These are phyloP conservation scores for Rostratula benghalensis DNA, from an alignment of 2,113 vertebrate species.

Conservation along the genomic window DNA sequence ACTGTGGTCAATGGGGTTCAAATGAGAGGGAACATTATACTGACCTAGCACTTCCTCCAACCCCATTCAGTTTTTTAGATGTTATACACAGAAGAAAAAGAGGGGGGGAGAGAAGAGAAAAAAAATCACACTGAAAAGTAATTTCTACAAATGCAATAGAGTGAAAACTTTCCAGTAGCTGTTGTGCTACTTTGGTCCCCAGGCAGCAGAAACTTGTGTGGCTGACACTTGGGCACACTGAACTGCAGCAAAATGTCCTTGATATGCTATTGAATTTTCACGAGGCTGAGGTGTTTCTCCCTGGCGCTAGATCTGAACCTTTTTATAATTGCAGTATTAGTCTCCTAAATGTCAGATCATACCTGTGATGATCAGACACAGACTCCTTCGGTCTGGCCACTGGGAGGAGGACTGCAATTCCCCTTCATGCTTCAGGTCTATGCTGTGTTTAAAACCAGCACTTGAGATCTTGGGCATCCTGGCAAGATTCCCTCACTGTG, in stretches of 20 bases:
- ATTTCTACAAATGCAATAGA: background rate
- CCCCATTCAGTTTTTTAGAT: background rate
- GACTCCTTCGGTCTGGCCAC: background rate
- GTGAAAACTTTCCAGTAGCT: background rate
- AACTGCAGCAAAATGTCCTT: background rate
- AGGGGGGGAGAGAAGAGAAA: rapidly evolving
- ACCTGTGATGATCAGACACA: background rate
- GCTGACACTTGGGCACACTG: background rate
- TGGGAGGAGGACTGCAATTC: background rate
- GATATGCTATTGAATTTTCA: background rate
- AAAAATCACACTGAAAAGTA: background rate
- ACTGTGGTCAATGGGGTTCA: background rate
- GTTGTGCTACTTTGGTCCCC: background rate
- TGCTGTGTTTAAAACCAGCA: background rate
- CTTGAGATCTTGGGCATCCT: background rate
- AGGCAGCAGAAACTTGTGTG: background rate
- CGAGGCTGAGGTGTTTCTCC: background rate
- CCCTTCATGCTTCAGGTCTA: background rate
- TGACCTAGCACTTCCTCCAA: background rate
- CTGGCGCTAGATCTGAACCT: background rate
- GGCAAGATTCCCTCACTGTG: background rate
- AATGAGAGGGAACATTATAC: background rate
- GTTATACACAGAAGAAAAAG: background rate
- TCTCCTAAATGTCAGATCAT: background rate
- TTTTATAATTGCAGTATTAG: background rate